These are phyloP conservation scores for Drosophila oshimai DNA, from an alignment of 1,140 invertebrate genomes.

Conservation along the genomic window DNA sequence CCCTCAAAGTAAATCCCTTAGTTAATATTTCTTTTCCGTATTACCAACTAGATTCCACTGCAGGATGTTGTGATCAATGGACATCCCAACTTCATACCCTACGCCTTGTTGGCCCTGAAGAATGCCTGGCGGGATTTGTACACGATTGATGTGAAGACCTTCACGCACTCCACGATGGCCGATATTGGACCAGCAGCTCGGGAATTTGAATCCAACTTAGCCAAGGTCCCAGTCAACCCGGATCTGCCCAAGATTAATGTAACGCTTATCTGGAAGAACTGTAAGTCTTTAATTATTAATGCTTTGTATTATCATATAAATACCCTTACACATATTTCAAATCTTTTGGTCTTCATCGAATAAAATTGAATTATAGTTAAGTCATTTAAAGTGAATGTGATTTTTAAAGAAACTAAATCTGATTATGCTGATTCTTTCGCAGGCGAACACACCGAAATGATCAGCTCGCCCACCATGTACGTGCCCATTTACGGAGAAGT, in stretches of 20 bases:
- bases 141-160: conserved; percentile 76
- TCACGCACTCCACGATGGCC: conserved; percentile 77
- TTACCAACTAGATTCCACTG: conserved; percentile 53
- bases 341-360: no score
- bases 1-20: no score
- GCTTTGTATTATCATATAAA: no score
- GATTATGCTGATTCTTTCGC: not conserved
- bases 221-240: conserved; percentile 45
- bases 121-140: conserved; percentile 75
- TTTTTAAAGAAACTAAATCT: no score
- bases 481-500: conserved; percentile 82
- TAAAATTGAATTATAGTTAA: no score
- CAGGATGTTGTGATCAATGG: conserved; percentile 81
- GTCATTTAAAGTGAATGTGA: no score
- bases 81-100: conserved; percentile 82
- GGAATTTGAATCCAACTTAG: conserved; percentile 69
- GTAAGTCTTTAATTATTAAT: conserved; percentile 33
- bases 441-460: conserved; percentile 82
- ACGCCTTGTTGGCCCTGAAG: conserved; percentile 75
- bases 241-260: conserved; percentile 68
- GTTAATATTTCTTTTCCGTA: no score
- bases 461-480: conserved; percentile 81
- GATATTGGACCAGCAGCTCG: conserved; percentile 69
- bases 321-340: no score
- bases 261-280: conserved; percentile 81